Percentiles rank a stretch among this genome's conserved stretches.
Conservation (phyloP, 2,113 vertebrate species). For the Cyanoderma ruficeps region DNA sequence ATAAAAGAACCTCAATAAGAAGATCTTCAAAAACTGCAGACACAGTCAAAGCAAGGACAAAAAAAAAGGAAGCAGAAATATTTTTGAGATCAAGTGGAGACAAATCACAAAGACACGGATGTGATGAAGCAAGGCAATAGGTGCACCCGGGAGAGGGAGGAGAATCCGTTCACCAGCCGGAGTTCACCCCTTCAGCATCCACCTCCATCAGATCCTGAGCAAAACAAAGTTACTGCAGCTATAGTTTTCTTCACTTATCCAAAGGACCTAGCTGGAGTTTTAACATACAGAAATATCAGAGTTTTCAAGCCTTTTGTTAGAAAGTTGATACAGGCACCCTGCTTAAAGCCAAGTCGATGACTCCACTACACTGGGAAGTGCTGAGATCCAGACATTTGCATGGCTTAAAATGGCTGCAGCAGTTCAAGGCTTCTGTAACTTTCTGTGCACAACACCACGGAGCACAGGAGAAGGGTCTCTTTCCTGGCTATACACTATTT, state of each 20-base stretch:
- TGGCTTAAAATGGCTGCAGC: constrained; percentile 56
- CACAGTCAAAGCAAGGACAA: not conserved
- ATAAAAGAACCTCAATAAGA: constrained; percentile 26
- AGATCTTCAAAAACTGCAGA: constrained; percentile 20
- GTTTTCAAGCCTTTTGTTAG: not conserved
- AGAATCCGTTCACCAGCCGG: not conserved
- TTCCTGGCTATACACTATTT: constrained; percentile 37
- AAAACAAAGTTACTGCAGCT: not conserved
- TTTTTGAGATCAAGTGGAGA: not conserved
- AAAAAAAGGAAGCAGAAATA: not conserved
- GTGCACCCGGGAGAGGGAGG: not conserved
- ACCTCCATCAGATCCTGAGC: not conserved
- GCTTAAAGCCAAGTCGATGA: not conserved
- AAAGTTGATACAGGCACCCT: not conserved
- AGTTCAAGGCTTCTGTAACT: constrained; percentile 16
- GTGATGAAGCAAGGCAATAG: not conserved
- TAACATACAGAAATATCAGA: not conserved
- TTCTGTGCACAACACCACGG: not conserved
- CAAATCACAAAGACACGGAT: not conserved
- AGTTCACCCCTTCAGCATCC: not conserved
- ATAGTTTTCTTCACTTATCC: not conserved
- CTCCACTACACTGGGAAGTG: not conserved
- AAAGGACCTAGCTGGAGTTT: not conserved
- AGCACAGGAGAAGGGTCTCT: constrained; percentile 5
- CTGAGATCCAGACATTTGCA: not conserved